Percentiles rank a stretch among this genome's conserved stretches.
Evolutionary conservation across 2,113 vertebrate species (phyloP).

Genomic region (Pseudolaguvia tuberculata): DNA sequence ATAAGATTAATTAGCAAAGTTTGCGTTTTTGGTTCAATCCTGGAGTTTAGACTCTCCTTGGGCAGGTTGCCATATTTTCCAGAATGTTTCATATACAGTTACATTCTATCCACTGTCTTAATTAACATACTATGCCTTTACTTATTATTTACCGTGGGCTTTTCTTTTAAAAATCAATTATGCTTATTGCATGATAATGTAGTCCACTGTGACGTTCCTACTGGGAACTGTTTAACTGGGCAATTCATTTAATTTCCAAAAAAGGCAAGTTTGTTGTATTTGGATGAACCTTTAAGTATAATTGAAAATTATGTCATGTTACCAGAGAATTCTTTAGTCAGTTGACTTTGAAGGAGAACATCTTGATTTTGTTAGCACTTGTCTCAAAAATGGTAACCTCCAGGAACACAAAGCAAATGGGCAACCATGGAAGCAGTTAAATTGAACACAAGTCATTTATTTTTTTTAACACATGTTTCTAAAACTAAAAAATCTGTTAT

Average conservation of each 20-base stretch:
- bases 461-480: background rate
- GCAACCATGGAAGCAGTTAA: background rate
- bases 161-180: no score
- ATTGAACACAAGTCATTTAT: background rate
- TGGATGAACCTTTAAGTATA: background rate
- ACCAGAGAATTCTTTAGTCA: no score
- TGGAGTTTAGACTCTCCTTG: constrained; percentile 64
- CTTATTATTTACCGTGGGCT: background rate
- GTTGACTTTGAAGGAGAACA: background rate
- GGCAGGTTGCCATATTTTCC: constrained; percentile 8
- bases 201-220: background rate
- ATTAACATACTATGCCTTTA: background rate
- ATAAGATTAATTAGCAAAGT: constrained; percentile 37
- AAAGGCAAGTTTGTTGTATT: background rate
- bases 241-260: no score
- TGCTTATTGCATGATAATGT: background rate
- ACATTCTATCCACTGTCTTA: background rate
- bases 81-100: background rate
- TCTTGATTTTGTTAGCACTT: no score
- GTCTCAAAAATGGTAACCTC: no score
- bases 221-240: background rate
- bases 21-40: constrained; percentile 49
- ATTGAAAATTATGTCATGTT: background rate
- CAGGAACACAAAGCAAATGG: background rate
- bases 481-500: constrained; percentile 22